Percentiles rank a stretch among this genome's conserved stretches.
Conservation (phyloP, 1,140 invertebrate genomes). For the Fopius arisanus region DNA sequence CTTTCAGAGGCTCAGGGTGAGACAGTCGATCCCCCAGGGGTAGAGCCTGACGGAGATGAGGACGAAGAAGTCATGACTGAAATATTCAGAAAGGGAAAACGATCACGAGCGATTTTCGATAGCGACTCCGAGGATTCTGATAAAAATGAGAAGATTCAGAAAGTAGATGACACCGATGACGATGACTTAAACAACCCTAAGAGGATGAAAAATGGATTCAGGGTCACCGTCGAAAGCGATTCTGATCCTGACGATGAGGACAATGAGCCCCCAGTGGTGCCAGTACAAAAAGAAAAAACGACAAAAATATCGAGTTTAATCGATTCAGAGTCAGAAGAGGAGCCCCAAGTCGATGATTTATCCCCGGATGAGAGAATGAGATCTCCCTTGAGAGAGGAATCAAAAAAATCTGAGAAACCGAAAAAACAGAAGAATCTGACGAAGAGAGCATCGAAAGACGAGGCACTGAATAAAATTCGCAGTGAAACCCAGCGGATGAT, state of each 20-base stretch:
- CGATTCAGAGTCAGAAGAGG: slow-evolving; percentile 37
- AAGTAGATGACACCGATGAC: slow-evolving; percentile 9
- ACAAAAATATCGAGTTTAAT: slow-evolving; percentile 24
- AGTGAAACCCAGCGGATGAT: slow-evolving; percentile 73
- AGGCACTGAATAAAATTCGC: slow-evolving; percentile 63
- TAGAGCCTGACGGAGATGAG: slow-evolving; percentile 13
- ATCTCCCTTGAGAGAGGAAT: background rate
- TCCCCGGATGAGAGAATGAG: background rate
- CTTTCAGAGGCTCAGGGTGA: too few species aligned
- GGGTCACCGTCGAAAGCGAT: slow-evolving; percentile 34
- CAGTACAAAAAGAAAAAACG: slow-evolving; percentile 2
- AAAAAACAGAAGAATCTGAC: slow-evolving; percentile 29
- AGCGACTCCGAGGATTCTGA: slow-evolving; percentile 10
- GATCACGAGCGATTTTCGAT: background rate
- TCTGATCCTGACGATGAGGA: slow-evolving; percentile 30
- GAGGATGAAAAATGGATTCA: slow-evolving; percentile 14
- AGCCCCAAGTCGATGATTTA: background rate
- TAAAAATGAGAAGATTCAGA: background rate
- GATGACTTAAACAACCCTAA: background rate
- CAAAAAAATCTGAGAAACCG: slow-evolving; percentile 21
- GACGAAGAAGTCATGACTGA: background rate
- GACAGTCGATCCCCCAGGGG: background rate
- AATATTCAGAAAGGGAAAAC: background rate
- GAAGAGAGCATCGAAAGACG: slow-evolving; percentile 49
- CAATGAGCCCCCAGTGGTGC: background rate